Base-by-base conservation (phyloP, 2,888 invertebrate species). In the Hoplodrina ambigua region DNA sequence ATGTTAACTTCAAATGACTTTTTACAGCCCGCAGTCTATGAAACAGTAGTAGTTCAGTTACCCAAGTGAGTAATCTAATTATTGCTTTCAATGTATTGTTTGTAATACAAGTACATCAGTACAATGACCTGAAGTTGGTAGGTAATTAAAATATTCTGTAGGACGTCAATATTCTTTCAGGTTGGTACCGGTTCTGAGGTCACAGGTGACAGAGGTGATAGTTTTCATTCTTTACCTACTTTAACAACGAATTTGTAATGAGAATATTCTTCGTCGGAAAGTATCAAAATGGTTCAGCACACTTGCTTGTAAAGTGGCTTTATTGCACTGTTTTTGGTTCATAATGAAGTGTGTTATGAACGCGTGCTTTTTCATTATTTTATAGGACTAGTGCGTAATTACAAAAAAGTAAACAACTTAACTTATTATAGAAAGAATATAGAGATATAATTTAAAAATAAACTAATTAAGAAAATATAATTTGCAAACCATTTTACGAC, bases 101-200 rank as follows among this genome's bases (percentile, higher is more conserved):
- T 55, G 65, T 49, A 60, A 50, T 25, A 33, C 41, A 41, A 41
- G 41, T 41, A 41, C 41, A 41, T 41, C 46, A 56, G 60, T 76
- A n/a, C 76, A 71, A 20, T 75, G 70, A 70, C 76, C 56, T 49
- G n/a, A 41, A 52, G 20, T 25, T n/a, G 41, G 11, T 13, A 41
- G 41, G 41, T 41, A 41, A 37, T 37, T 13, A 41, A 13, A 41
- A 41, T 41, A 20, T n/a, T 19, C 17, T 17, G 17, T 52, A 53
- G 15, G 44, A 37, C 8, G 25, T 19, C 11, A 37, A 37, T 17
- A 4, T 49, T 61, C 17, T 13, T 41, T 13, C 3, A 13, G 2
- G 41, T 49, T 53, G 5, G 17, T 60, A 50, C 3, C n/a, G 30
- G 62, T 44, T 44, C 69, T 57, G 50, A 61, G 25, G 33, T 61